Percentiles rank a stretch among this genome's conserved stretches.
These are phyloP conservation scores for Greenwoodochromis staneri DNA, from an alignment of 2,113 vertebrate species.

Conservation along the genomic window DNA sequence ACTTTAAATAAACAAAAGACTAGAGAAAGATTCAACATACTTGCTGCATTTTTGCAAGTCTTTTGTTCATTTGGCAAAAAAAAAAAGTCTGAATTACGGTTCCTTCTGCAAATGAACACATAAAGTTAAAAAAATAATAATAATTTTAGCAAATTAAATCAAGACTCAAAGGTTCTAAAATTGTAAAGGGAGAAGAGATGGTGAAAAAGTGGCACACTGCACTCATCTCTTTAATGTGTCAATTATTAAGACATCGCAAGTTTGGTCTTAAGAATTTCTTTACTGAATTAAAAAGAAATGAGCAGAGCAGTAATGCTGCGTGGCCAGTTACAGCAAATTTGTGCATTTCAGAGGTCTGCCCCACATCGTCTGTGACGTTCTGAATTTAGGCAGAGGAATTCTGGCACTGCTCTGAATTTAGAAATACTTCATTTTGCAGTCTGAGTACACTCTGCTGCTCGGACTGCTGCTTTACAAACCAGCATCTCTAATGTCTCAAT, in stretches of 20 bases:
- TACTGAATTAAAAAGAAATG: neutral
- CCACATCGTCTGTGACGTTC: neutral
- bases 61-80: neutral
- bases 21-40: neutral
- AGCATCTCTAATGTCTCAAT: neutral
- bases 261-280: neutral
- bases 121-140: neutral
- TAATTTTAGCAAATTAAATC: neutral
- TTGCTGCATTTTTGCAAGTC: neutral
- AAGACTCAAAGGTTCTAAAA: neutral
- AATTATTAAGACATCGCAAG: neutral
- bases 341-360: neutral
- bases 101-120: neutral
- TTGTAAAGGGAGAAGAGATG: neutral
- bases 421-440: conserved; percentile 3
- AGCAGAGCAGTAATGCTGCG: neutral
- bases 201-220: neutral
- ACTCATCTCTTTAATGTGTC: neutral
- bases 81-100: neutral
- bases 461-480: neutral
- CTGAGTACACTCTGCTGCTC: neutral
- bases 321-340: neutral
- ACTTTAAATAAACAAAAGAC: neutral
- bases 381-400: neutral
- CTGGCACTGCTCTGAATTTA: neutral